These are phyloP conservation scores for Leucophora obtusa DNA, from an alignment of 2,888 invertebrate species.

Conservation along the genomic window DNA sequence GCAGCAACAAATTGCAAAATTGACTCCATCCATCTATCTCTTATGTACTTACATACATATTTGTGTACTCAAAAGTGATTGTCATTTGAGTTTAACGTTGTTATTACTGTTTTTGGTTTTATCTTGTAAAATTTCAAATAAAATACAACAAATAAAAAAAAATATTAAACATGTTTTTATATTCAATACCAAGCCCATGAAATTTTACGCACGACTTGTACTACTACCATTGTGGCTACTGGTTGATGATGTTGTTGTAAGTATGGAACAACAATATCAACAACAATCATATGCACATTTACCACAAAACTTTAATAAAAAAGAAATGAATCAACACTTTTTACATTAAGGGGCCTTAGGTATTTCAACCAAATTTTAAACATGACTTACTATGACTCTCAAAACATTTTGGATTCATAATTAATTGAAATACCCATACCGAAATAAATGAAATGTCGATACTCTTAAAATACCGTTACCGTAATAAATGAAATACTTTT, in stretches of 20 bases:
- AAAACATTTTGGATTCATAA: too few species aligned
- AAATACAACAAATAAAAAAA: slow-evolving; percentile 66
- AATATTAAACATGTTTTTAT: slow-evolving; percentile 66
- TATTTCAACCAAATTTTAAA: too few species aligned
- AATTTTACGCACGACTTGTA: slow-evolving; percentile 75
- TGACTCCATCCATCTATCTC: neutral
- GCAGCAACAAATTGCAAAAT: slow-evolving; percentile 31
- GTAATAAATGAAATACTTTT: too few species aligned
- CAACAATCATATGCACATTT: neutral
- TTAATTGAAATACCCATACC: too few species aligned
- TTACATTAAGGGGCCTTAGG: too few species aligned
- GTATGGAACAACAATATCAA: neutral
- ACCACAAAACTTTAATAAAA: neutral
- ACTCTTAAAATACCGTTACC: too few species aligned
- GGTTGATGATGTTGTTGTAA: slow-evolving; percentile 15
- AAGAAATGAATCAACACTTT: neutral
- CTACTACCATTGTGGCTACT: slow-evolving; percentile 69
- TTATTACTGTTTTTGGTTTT: slow-evolving; percentile 7
- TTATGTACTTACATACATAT: too few species aligned
- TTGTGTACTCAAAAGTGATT: slow-evolving; percentile 18
- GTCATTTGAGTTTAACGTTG: slow-evolving; percentile 6
- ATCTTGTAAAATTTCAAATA: slow-evolving; percentile 48
- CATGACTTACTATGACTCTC: too few species aligned
- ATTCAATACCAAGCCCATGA: slow-evolving; percentile 76
- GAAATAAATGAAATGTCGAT: too few species aligned